A percentile compares a stretch with the other conserved stretches of the same genome.
Conservation (phyloP, 2,888 invertebrate species). For the Drosophila stalkeri region DNA sequence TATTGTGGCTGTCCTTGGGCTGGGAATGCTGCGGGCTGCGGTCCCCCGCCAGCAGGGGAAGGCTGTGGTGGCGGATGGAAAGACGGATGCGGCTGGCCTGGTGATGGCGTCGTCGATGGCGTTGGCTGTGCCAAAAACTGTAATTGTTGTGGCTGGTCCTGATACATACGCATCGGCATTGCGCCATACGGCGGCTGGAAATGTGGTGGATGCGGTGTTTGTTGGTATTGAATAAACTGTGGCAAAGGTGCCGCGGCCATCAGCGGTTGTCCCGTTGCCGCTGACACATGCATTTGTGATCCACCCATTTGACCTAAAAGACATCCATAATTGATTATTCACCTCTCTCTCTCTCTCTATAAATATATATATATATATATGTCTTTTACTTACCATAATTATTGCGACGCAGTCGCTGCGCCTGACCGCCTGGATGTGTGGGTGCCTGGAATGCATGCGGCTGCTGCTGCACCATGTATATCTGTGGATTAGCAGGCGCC, state of each 20-base stretch:
- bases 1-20: slow-evolving; percentile 85
- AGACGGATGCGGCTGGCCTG: slow-evolving; percentile 87
- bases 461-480: slow-evolving; percentile 83
- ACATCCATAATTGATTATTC: neutral
- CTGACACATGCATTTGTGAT: slow-evolving; percentile 91
- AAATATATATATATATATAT: neutral
- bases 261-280: slow-evolving; percentile 92
- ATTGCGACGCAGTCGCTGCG: slow-evolving; percentile 85
- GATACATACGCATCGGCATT: slow-evolving; percentile 89
- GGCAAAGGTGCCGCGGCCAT: slow-evolving; percentile 92
- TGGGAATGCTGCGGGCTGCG: slow-evolving; percentile 85
- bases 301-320: slow-evolving; percentile 86
- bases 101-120: slow-evolving; percentile 87
- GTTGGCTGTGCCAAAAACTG: slow-evolving; percentile 87
- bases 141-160: slow-evolving; percentile 87
- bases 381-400: slow-evolving; percentile 73
- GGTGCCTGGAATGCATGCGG: slow-evolving; percentile 83
- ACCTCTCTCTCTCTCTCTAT: no score
- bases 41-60: slow-evolving; percentile 86
- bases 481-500: slow-evolving; percentile 82
- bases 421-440: slow-evolving; percentile 83
- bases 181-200: slow-evolving; percentile 85
- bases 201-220: slow-evolving; percentile 86
- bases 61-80: slow-evolving; percentile 87
- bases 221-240: slow-evolving; percentile 88